Evolutionary conservation across 2,888 invertebrate genomes (phyloP).

Genomic region (Eustalomyia histrio): DNA sequence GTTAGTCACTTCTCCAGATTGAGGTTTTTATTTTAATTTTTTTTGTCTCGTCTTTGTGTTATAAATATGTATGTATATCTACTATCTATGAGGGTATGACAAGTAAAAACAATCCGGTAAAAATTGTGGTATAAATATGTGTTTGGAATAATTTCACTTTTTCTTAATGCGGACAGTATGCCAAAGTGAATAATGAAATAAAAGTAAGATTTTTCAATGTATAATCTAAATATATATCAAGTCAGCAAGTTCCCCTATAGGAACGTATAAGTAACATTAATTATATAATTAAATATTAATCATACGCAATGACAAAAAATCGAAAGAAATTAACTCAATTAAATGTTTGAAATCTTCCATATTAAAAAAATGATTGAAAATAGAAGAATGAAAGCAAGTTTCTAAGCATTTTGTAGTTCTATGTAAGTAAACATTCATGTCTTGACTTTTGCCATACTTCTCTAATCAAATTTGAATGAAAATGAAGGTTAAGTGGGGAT

Average conservation of each 20-base stretch:
- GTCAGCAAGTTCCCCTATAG: too few species aligned
- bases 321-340: too few species aligned
- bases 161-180: neutral
- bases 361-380: too few species aligned
- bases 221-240: too few species aligned
- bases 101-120: slow-evolving; percentile 50
- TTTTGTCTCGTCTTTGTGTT: neutral
- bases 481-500: slow-evolving; percentile 6
- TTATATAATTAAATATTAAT: too few species aligned
- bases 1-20: slow-evolving; percentile 19
- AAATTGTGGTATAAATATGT: slow-evolving; percentile 56
- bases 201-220: too few species aligned
- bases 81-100: slow-evolving; percentile 5
- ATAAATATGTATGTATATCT: neutral
- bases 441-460: neutral
- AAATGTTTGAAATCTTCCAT: too few species aligned
- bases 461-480: neutral
- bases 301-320: too few species aligned
- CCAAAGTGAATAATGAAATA: neutral
- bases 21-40: slow-evolving; percentile 1
- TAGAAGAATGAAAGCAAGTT: too few species aligned
- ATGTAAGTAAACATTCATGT: too few species aligned
- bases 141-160: slow-evolving; percentile 57
- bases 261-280: too few species aligned
- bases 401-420: too few species aligned